phyloP scores from a whole-genome alignment of 2,888 invertebrate species.

The Leucoma salicis region DNA sequence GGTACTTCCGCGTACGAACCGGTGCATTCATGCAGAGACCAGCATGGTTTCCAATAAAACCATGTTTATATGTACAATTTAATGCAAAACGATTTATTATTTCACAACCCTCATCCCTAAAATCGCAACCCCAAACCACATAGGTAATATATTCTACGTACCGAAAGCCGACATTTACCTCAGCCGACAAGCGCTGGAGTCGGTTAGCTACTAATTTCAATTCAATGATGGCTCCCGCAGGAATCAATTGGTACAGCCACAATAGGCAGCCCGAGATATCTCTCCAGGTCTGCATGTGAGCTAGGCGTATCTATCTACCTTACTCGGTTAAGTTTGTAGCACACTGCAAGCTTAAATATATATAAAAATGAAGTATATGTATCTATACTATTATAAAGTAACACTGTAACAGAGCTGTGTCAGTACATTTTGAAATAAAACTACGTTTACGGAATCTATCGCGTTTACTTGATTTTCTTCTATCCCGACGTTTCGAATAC shows the following conservation, averaged over 20 bases:
- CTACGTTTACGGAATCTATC: too few relatives aligned
- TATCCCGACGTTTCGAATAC: too few relatives aligned
- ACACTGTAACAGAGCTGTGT: too few relatives aligned
- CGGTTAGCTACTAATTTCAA: constrained; percentile 20
- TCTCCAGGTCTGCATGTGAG: neutral
- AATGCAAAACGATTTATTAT: neutral
- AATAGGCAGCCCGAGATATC: constrained; percentile 14
- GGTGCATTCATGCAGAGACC: too few relatives aligned
- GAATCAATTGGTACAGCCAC: constrained; percentile 17
- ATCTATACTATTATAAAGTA: too few relatives aligned
- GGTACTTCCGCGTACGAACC: too few relatives aligned
- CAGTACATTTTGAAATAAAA: too few relatives aligned
- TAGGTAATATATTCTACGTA: neutral
- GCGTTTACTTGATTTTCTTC: too few relatives aligned
- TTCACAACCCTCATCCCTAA: neutral
- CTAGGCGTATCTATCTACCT: constrained; percentile 1
- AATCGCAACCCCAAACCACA: neutral
- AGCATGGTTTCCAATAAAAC: too few relatives aligned
- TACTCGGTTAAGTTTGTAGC: neutral
- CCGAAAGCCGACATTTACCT: constrained; percentile 1
- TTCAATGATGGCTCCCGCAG: constrained; percentile 6
- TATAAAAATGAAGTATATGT: too few relatives aligned
- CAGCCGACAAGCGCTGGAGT: neutral
- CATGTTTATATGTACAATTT: too few relatives aligned
- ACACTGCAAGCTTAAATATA: neutral